These are phyloP conservation scores for Gnathonemus echidnorhynchus DNA, from an alignment of 2,113 vertebrate species.

Conservation along the genomic window DNA sequence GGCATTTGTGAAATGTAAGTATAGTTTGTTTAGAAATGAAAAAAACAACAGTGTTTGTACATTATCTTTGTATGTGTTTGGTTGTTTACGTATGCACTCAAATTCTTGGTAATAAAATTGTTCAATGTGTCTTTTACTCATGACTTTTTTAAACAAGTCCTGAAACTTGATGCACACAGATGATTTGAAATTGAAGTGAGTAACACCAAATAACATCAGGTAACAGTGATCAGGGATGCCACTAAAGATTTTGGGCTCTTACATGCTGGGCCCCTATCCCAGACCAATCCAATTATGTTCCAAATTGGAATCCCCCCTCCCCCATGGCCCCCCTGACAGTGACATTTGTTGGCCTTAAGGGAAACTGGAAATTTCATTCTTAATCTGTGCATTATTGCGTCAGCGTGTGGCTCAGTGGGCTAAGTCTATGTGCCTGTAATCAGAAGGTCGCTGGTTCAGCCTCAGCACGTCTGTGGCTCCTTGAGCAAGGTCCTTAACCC, in stretches of 20 bases:
- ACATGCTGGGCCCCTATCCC: neutral
- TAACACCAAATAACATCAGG: neutral
- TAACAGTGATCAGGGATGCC: neutral
- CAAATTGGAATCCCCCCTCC: neutral
- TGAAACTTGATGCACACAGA: neutral
- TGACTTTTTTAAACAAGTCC: neutral
- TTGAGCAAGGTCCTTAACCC: no score
- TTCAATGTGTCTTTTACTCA: constrained; percentile 24
- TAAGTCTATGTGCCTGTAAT: no score
- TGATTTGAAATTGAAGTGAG: neutral
- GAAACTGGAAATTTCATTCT: neutral
- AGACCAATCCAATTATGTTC: neutral
- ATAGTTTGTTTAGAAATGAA: constrained; percentile 33
- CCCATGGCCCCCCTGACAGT: neutral
- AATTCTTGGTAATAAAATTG: constrained; percentile 40
- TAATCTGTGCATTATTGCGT: neutral
- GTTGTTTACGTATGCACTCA: constrained; percentile 38
- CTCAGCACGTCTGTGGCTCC: no score
- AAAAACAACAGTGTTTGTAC: constrained; percentile 36
- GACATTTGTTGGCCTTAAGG: neutral
- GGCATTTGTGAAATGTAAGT: constrained; percentile 28
- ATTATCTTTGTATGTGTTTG: constrained; percentile 40
- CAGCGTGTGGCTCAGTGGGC: no score
- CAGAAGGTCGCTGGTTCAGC: no score
- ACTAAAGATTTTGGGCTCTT: neutral